Base-by-base conservation (phyloP, 2,797 vertebrate species). In the Benthosema pterotum region DNA sequence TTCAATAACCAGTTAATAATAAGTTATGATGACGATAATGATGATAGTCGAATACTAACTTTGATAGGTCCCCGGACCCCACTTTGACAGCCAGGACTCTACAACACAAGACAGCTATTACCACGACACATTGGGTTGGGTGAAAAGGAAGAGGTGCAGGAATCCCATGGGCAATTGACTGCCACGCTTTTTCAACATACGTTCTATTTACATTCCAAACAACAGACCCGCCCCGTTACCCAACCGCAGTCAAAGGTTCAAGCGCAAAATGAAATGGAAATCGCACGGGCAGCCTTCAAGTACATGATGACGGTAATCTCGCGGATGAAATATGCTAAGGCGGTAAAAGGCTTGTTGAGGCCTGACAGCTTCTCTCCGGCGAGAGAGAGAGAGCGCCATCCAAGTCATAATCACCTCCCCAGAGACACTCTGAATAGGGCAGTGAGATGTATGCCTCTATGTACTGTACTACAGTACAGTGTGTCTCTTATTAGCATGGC, bases 291-390 rank as follows among this genome's bases (percentile, higher is more conserved):
- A 18, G 52, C 65, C 61, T 65, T 71, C 25, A 51, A 48, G 5
- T 12, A 22, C 22, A 45, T 56, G 51, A 75, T 68, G 66, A 79
- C 64, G 52, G 45, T 71, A 62, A 77, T 71, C 2, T 42, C 4
- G 5, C 45, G 32, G 63, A 57, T 74, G 56, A 72, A 65, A 61
- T 18, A 19, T 0, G 15, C 65, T 11, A 77, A 63, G 63, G 68
- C 55, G 56, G 52, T 3, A 0, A 38, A 15, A 22, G 46, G 11
- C 57, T 76, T 71, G 42, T 72, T 76, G 38, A 51, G 19, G 18
- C 58, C 82, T 65, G 63, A 74, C 65, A 76, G 66, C 52, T 66
- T 65, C 67, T 79, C 72, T 66, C 46, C 49, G 53, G 22, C 12
- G 43, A 60, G 47, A 60, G 43, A 60, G 47, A 60, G 32, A 38